Evolutionary conservation across 2,888 invertebrate genomes (phyloP), one percentile per base, ranked within the genome.

Genomic region (Caenorhabditis virilis): DNA sequence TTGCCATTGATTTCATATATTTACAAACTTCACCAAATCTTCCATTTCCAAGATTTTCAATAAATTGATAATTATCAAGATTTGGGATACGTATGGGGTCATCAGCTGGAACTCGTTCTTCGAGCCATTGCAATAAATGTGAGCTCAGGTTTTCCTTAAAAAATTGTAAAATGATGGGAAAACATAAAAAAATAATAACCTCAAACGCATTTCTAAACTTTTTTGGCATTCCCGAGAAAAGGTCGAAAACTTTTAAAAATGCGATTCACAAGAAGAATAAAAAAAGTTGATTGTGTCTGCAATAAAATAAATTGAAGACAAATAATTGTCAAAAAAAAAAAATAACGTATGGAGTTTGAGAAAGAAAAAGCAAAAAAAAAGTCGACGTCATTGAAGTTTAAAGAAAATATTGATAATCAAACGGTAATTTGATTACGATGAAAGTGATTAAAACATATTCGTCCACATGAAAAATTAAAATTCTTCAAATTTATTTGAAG

Each of bases 1-100:
- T 33, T 35, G 49, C 41, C 7, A 61, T 66, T 6, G 20, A 43
- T 47, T 73, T 62, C 18, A 66, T n/a, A 50, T 63, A 73, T 50
- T 71, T 73, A 49, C 54, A 49, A 20, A 73, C 73, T 69, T 57
- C 61, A 47, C 72, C 72, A 49, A 72, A 72, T 6, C 72, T 48
- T 15, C 72, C 72, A 39, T 62, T 62, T 47, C 72, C 72, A 6
- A 72, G 55, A 43, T 54, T 54, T 27, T 62, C 54, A 9, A 67
- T n/a, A 26, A 47, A 45, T 18, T 47, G 36, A 48, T 63, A 55
- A 11, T 46, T 33, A 6, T 63, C 58, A 11, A 72, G 35, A 2
- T 57, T 52, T 1, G 47, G 25, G 9, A 72, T 63, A 11, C 72
- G 30, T 26, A 72, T 58, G 0, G 65, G 65, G 41, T 72, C 72